Base-by-base conservation (phyloP, 2,113 vertebrate species). In the Urocynchramus pylzowi region DNA sequence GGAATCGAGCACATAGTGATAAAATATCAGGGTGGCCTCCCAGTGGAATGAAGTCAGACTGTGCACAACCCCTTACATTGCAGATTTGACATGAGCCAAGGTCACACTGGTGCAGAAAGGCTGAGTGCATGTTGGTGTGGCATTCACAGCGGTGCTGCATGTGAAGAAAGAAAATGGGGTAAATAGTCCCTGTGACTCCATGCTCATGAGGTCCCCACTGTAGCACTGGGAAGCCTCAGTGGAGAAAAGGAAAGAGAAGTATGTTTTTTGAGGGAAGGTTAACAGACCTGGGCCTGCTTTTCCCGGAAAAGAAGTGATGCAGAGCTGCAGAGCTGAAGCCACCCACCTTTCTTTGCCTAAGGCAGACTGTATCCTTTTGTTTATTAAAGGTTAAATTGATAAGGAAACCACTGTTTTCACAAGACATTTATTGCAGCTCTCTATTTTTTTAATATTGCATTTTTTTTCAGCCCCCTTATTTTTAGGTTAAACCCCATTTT, bases 31-130 rank as follows among this genome's bases (percentile, higher is more conserved):
- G 10, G 69, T 70, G 31, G 18, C 1, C 6, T 53, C 8, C 7
- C 17, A 82, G 2, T 68, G 41, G 47, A 78, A 68, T 31, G 7
- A 69, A 84, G 24, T 45, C 68, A 50, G 60, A 50, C 26, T 45
- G 22, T 65, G 22, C 18, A 50, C 39, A 57, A 2, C 20, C 11
- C 8, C 30, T 44, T 24, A 26, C 4, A 3, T 3, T 50, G 44
- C 21, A 59, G 57, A 67, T 44, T 11, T 59, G 16, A 53, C 0
- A 0, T 17, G 7, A 73, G 27, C 6, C 39, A 39, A 16, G 75
- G 13, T 30, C 22, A 60, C 28, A 12, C 6, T 28, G n/a, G 5
- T n/a, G 22, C 23, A 81, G 52, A 70, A 65, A 33, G 73, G n/a
- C 12, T 2, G 2, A 76, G 19, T 8, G 2, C 31, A 6, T 26